A percentile compares a stretch with the other conserved stretches of the same genome.
Conservation (phyloP, 2,113 vertebrate species). For the Formicarius rufipectus region DNA sequence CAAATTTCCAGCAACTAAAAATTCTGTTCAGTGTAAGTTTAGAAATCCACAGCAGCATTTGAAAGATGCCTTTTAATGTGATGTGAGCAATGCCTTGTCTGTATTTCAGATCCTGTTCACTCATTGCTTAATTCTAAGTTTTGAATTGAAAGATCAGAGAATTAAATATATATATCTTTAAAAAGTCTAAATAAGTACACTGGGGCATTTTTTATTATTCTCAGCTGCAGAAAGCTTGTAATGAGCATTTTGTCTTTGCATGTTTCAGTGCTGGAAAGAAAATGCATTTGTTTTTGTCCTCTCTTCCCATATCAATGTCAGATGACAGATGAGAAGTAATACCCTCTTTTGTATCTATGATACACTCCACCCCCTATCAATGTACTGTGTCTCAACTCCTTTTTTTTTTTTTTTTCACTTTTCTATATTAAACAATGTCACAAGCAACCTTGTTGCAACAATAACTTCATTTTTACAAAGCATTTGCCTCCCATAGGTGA, state of each 20-base stretch:
- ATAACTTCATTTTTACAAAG: constrained; percentile 43
- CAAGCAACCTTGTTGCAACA: constrained; percentile 42
- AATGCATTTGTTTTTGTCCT: constrained; percentile 20
- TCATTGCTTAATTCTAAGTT: constrained; percentile 25
- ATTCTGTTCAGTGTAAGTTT: neutral
- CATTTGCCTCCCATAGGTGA: neutral
- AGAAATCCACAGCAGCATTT: constrained; percentile 23
- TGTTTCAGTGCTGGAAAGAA: constrained; percentile 52
- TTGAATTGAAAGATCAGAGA: constrained; percentile 55
- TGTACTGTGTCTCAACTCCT: constrained; percentile 27
- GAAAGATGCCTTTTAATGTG: constrained; percentile 28
- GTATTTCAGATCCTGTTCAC: neutral
- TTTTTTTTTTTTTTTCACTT: constrained; percentile 29
- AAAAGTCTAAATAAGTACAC: constrained; percentile 53
- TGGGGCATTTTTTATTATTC: constrained; percentile 59
- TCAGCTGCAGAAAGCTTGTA: constrained; percentile 50
- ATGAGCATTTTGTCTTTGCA: constrained; percentile 51
- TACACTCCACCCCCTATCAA: constrained; percentile 36
- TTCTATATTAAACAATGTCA: constrained; percentile 65
- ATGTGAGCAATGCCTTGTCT: constrained; percentile 37
- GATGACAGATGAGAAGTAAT: constrained; percentile 2
- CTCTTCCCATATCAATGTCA: neutral
- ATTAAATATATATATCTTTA: constrained; percentile 14
- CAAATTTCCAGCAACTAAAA: constrained; percentile 4
- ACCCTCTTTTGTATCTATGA: constrained; percentile 34